Evolutionary conservation across 1,140 invertebrate species (phyloP).

Genomic region (Formica selysi): DNA sequence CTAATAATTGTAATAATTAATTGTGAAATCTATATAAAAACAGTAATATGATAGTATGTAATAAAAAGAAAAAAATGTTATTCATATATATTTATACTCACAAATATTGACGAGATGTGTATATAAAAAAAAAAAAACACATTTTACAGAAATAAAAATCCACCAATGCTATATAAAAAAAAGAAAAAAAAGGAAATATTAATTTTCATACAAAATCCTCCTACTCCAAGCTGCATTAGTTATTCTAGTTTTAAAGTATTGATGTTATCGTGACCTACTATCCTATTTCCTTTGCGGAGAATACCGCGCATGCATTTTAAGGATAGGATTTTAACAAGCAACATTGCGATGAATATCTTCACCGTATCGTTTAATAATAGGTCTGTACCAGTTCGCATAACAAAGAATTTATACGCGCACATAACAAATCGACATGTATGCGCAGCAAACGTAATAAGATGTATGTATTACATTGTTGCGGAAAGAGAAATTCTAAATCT

Average conservation of each 20-base stretch:
- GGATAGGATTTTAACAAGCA: constrained; percentile 42
- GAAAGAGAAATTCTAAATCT: constrained; percentile 19
- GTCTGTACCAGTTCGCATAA: not conserved
- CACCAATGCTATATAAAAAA: not conserved
- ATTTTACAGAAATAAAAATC: not conserved
- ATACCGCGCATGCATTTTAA: constrained; percentile 55
- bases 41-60: not conserved
- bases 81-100: not conserved
- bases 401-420: not conserved
- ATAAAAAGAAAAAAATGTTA: not conserved
- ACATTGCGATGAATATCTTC: constrained; percentile 40
- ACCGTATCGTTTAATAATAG: constrained; percentile 15
- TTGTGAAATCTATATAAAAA: not conserved
- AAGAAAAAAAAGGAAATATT: not conserved
- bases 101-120: not conserved
- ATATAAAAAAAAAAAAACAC: not conserved
- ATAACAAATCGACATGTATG: constrained; percentile 17
- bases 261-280: constrained; percentile 55
- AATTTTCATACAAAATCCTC: not conserved
- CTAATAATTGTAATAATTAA: not conserved
- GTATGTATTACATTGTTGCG: not conserved
- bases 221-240: constrained; percentile 19
- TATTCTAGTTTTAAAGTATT: constrained; percentile 33
- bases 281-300: constrained; percentile 43
- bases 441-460: not conserved